These are phyloP conservation scores for Eptesicus fuscus DNA, from an alignment of 2,113 vertebrate genomes.

Conservation along the genomic window DNA sequence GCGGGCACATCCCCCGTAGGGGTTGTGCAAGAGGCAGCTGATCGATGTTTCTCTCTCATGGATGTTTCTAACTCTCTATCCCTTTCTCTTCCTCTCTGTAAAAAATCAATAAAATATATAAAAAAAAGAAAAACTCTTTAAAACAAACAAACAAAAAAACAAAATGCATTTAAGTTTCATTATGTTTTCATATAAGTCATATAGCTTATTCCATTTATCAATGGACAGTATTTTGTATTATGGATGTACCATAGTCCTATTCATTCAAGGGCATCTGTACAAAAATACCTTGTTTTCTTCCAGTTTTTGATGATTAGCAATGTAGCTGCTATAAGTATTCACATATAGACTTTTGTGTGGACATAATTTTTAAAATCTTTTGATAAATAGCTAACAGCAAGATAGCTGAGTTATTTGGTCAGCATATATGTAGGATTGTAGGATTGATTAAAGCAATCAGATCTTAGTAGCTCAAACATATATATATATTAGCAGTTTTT, in stretches of 20 bases:
- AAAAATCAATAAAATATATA: no score
- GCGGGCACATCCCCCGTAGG: no score
- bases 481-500: no score
- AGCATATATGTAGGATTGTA: neutral
- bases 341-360: neutral
- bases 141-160: no score
- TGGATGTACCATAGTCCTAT: neutral
- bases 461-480: neutral
- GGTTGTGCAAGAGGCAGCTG: no score
- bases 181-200: neutral
- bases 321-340: neutral
- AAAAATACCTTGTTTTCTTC: neutral
- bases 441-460: neutral
- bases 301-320: neutral
- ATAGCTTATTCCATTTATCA: neutral
- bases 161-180: neutral
- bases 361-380: neutral
- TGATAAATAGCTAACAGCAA: neutral
- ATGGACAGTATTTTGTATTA: neutral
- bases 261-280: neutral
- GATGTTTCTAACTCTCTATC: no score
- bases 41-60: no score
- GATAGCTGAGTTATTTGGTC: neutral
- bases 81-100: no score
- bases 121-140: no score